Evolutionary conservation across 2,113 vertebrate genomes (phyloP).

Genomic region (Xerus inauris): DNA sequence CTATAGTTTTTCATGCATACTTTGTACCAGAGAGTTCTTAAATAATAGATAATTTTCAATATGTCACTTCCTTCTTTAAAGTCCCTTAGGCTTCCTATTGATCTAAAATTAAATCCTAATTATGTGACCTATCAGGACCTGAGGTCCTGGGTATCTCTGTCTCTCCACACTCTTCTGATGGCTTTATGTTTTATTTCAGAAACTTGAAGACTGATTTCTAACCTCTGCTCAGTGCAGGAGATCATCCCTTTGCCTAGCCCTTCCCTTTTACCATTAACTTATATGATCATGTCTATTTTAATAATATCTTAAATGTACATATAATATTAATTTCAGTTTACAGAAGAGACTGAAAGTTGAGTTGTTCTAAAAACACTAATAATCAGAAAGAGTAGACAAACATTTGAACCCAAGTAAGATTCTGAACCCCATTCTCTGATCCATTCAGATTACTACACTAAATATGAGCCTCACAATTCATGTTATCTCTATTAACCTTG

Average conservation of each 20-base stretch:
- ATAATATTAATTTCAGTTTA: neutral
- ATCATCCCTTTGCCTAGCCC: no score
- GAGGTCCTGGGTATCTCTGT: neutral
- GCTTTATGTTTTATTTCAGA: neutral
- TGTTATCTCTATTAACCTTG: neutral
- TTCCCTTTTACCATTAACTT: neutral
- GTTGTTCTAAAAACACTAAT: neutral
- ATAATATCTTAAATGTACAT: neutral
- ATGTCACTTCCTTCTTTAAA: neutral
- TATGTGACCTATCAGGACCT: neutral
- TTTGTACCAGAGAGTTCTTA: neutral
- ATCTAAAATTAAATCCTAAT: neutral
- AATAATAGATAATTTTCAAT: neutral
- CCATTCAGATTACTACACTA: neutral
- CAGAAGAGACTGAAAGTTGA: neutral
- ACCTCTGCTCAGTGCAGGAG: neutral
- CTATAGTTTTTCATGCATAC: neutral
- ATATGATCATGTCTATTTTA: neutral
- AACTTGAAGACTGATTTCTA: neutral
- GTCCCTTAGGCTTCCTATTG: neutral
- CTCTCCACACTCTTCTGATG: fast-evolving
- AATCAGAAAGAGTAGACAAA: neutral
- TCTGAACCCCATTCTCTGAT: neutral
- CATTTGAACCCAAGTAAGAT: neutral
- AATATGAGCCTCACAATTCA: neutral